Base-by-base conservation (phyloP, 2,113 vertebrate species). In the Pachycephala philippinensis region DNA sequence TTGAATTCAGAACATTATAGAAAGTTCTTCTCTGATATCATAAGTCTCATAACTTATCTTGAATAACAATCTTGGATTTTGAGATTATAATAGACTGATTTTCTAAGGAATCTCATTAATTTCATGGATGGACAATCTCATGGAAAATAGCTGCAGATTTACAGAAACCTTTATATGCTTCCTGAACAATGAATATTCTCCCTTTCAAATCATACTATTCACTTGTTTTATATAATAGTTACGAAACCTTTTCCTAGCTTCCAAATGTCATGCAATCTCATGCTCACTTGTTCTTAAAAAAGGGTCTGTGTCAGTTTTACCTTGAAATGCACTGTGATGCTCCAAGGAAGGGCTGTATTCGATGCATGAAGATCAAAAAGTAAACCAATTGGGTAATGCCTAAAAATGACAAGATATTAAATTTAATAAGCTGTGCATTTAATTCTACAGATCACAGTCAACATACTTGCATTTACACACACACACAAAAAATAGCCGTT, bases 371-470 rank as follows among this genome's bases (percentile, higher is more conserved):
- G 98, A 97, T 99, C 99, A 97, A 99, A 99, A 49, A 99, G 97
- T 95, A 99, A 98, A 95, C 99, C 99, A 90, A 99, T 99, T 78
- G 99, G 99, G 94, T 99, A 99, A 97, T 99, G 99, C 99, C 99
- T 99, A 95, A 95, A 98, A 95, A 96, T 33, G 8, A 94, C 39
- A 53, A 80, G 50, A 89, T 64, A 96, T 57, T 94, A 37, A 37
- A 95, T 92, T 70, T 56, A 89, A 89, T 50, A 61, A 77, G 31
- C 24, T 45, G 14, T 40, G 60, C 44, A 89, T 81, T 93, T 91
- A 89, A 74, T 87, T 72, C 59, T 91, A 65, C 22, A 72, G n/a
- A 52, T 11, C 90, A 79, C 28, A 84, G 47, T 91, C 94, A 95
- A 84, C 31, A 81, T 44, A 92, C 13, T 57, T 94, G 33, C 35